These are phyloP conservation scores for Machimus atricapillus DNA, from an alignment of 2,888 invertebrate species.

Conservation along the genomic window DNA sequence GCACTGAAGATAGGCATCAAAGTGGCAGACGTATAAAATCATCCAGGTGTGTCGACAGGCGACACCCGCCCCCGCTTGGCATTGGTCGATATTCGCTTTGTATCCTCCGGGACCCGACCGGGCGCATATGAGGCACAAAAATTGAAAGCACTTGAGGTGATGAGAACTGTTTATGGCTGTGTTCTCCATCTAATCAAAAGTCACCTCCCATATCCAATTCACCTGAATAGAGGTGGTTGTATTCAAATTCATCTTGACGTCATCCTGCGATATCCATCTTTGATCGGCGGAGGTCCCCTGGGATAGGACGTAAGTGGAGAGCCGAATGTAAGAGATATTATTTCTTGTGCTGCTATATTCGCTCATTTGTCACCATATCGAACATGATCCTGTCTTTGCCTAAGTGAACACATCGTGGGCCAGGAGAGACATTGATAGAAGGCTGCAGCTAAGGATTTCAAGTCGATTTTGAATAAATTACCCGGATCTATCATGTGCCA, in stretches of 20 bases:
- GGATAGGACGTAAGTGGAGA: neutral
- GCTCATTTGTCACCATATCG: conserved; percentile 37
- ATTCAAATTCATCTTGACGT: conserved; percentile 28
- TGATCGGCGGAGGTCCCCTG: neutral
- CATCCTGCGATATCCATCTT: neutral
- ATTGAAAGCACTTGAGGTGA: conserved; percentile 36
- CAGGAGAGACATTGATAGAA: neutral
- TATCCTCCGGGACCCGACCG: neutral
- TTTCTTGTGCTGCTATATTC: neutral
- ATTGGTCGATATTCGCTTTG: conserved; percentile 13
- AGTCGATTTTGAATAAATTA: conserved; percentile 38
- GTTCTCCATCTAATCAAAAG: conserved; percentile 34
- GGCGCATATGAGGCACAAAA: conserved; percentile 10
- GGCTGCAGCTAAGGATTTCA: conserved; percentile 37
- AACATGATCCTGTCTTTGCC: conserved; percentile 18
- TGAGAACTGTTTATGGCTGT: conserved; percentile 30
- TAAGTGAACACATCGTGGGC: neutral
- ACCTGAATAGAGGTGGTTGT: conserved; percentile 4
- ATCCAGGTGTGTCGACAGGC: conserved; percentile 5
- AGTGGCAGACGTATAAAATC: conserved; percentile 10
- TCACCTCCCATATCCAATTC: conserved; percentile 19
- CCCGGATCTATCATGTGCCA: conserved; percentile 21
- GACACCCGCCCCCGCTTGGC: neutral
- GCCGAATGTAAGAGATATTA: conserved; percentile 13
- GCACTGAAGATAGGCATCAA: conserved; percentile 18